Base-by-base conservation (phyloP, 2,797 vertebrate genomes). In the Emydoidea blandingii region DNA sequence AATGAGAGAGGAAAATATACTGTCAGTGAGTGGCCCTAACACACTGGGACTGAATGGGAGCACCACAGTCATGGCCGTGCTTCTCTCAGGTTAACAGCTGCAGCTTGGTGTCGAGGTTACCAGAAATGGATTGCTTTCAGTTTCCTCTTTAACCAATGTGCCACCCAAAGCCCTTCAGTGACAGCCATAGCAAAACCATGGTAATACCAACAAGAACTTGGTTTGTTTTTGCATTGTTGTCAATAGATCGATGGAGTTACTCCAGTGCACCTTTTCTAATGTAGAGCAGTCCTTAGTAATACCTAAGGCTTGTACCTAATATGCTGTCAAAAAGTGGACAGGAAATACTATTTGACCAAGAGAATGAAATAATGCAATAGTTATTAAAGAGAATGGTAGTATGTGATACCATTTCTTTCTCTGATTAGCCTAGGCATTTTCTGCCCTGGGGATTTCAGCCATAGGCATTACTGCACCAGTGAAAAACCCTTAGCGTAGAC, bases 351-450 rank as follows among this genome's bases (percentile, higher is more conserved):
- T 37, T 10, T 81, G 59, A 81, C 47, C 41, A 86, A 0, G 44
- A 85, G 49, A 79, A 76, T 29, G 81, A 87, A 86, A 84, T 62
- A 47, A 47, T 49, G 56, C 27, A 59, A 59, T 59, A 12, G 56
- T 59, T 29, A 29, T 59, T 59, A 72, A 81, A 80, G 31, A 82
- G 87, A 56, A 54, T 4, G n/a, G 2, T 37, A 49, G 10, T 21
- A 19, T 74, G 12, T 10, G 53, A n/a, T 31, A 47, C 74, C n/a
- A 4, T 1, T 1, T 84, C 57, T 49, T 85, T 87, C 44, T 79
- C 49, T 0, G 0, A 18, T 50, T 49, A 49, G 19, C 11, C 1
- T 0, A 1, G 62, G 83, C 37, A 72, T 92, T 88, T 78, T 29
- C 72, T 89, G 3, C 12, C 3, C 3, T 87, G 82, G 41, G 57